phyloP scores from a whole-genome alignment of 1,140 invertebrate genomes.

The Heliothis subflexa region DNA sequence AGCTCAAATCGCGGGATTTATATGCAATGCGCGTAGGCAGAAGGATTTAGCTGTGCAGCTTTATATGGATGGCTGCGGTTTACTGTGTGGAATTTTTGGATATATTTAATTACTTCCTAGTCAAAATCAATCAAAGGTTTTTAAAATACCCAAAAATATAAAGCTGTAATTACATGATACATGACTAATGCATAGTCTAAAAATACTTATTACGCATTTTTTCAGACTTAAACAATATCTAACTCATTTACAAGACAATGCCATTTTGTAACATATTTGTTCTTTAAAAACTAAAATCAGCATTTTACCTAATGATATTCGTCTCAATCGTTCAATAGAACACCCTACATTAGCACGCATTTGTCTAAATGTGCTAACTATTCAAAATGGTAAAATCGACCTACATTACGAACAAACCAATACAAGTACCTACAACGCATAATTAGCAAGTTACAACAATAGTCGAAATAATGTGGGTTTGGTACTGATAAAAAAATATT shows the following conservation, averaged over 20 bases:
- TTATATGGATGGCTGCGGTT: background rate
- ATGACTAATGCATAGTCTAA: background rate
- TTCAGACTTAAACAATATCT: constrained; percentile 11
- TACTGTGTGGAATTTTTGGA: background rate
- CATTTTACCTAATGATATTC: background rate
- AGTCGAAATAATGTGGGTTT: background rate
- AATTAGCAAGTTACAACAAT: constrained; percentile 16
- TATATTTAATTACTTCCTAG: too few relatives aligned
- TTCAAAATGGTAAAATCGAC: constrained; percentile 33
- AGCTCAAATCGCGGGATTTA: background rate
- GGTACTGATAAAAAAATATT: background rate
- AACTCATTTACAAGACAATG: constrained; percentile 13
- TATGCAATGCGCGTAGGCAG: constrained; percentile 30
- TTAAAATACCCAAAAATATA: background rate
- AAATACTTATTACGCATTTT: too few relatives aligned
- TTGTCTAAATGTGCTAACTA: constrained; percentile 10
- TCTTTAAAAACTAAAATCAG: constrained; percentile 19
- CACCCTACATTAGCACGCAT: background rate
- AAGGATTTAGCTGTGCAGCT: background rate
- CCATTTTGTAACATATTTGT: constrained; percentile 25
- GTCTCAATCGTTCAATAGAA: background rate
- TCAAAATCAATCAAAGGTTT: background rate
- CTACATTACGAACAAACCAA: constrained; percentile 20
- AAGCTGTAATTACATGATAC: background rate
- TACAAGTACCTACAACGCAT: background rate